Conservation (phyloP, 1,140 invertebrate species). For the Hormaphis cornu region DNA sequence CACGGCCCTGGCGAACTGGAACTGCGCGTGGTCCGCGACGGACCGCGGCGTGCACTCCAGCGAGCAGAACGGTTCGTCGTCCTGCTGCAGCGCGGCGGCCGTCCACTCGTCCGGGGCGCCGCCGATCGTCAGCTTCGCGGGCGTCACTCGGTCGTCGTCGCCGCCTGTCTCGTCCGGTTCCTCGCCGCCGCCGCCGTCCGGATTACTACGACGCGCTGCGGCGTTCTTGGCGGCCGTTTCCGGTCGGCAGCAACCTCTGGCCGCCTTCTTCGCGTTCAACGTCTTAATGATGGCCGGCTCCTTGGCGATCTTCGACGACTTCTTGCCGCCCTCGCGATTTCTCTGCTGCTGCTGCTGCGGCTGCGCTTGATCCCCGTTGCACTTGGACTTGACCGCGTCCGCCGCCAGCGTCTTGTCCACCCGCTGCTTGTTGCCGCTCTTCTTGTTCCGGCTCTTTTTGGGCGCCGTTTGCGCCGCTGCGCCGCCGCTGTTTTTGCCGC, state of each 20-base stretch:
- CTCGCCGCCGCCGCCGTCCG: background rate
- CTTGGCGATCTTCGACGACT: constrained; percentile 12
- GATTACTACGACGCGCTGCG: too few species aligned
- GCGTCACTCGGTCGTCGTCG: background rate
- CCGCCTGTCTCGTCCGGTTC: background rate
- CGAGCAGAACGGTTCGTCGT: background rate
- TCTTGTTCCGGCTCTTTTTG: constrained; percentile 4
- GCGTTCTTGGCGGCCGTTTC: too few species aligned
- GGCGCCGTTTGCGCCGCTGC: background rate
- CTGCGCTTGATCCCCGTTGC: background rate
- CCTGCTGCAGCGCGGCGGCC: too few species aligned
- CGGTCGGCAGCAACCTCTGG: background rate
- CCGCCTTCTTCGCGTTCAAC: constrained; percentile 3
- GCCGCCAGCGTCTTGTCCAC: background rate
- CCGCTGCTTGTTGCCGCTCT: background rate
- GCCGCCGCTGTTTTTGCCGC: background rate
- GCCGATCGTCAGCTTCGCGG: background rate
- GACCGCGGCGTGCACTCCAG: background rate
- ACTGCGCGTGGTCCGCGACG: background rate
- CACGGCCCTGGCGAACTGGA: background rate
- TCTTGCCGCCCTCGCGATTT: background rate
- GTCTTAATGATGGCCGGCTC: constrained; percentile 16
- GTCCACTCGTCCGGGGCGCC: background rate
- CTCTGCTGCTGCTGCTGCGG: background rate
- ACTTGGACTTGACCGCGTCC: background rate